Base-by-base conservation (phyloP, 2,113 vertebrate species). In the Lamprotornis superbus region DNA sequence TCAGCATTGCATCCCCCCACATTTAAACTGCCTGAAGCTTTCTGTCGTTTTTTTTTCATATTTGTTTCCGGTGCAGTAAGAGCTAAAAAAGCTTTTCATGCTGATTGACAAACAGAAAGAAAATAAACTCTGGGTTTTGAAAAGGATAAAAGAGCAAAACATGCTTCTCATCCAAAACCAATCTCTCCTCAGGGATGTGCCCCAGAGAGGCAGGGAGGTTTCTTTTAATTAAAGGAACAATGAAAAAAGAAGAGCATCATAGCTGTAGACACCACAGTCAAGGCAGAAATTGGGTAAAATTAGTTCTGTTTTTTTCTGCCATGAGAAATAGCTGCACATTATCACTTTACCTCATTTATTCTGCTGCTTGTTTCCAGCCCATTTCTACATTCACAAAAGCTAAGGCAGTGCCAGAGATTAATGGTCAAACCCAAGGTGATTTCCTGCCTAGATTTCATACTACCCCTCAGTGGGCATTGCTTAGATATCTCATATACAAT, bases 131-230 rank as follows among this genome's bases (percentile, higher is more conserved):
- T 52, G 21, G 2, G 3, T 80, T 88, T 74, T 90, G 67, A 74
- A 79, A 21, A 94, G 78, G 64, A 93, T 94, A 35, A 95, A 97
- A 93, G 63, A 77, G 19, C 24, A 77, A 63, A 90, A 86, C 56
- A 67, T 40, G 63, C 42, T 87, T 77, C 78, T 73, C 35, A 85
- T 69, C 30, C 55, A 39, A 88, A 96, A 73, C 2, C 19, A 57
- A 52, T 52, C 39, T 93, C n/a, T 95, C 79, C 50, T 93, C 33
- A 37, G 52, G 49, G 63, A 75, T 50, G 59, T 81, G 33, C 35
- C 59, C 59, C 59, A 68, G 71, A 93, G 71, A 94, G 39, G 9
- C 3, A 7, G 24, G 10, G 11, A 81, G 15, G 11, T 71, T 82
- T 93, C 44, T 86, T 94, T 80, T 83, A 65, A 83, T 95, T 93